A percentile compares a stretch with the other conserved stretches of the same genome.
These are phyloP conservation scores for Channallabes apus DNA, from an alignment of 2,797 vertebrate genomes.

Conservation along the genomic window DNA sequence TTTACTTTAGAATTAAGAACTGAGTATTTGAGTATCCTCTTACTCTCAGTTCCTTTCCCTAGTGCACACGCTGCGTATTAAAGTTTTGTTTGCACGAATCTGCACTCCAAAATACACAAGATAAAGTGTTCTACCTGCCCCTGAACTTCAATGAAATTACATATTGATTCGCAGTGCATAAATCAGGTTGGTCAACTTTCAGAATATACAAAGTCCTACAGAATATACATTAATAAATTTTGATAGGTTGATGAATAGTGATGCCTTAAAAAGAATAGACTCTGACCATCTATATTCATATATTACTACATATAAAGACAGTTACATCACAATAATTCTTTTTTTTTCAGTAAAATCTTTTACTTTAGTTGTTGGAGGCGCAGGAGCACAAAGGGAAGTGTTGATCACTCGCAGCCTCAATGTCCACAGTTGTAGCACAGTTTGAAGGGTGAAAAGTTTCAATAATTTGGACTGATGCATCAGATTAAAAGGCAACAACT, in stretches of 20 bases:
- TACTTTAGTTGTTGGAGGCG: background rate
- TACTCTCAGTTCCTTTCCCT: slow-evolving; percentile 13
- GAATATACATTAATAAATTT: slow-evolving; percentile 30
- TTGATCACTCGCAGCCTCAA: background rate
- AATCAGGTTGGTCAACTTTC: slow-evolving; percentile 45
- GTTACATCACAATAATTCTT: background rate
- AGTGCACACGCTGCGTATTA: slow-evolving; percentile 28
- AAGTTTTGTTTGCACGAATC: slow-evolving; percentile 41
- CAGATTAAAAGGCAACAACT: background rate
- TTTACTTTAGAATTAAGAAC: slow-evolving; percentile 9
- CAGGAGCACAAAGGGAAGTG: background rate
- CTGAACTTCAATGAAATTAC: slow-evolving; percentile 54
- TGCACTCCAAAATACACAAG: slow-evolving; percentile 35
- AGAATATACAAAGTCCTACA: slow-evolving; percentile 18
- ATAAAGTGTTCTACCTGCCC: slow-evolving; percentile 44
- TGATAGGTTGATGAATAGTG: slow-evolving; percentile 26
- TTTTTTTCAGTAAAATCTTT: background rate
- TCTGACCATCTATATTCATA: slow-evolving; percentile 6
- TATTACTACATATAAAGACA: background rate
- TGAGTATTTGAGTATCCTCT: background rate
- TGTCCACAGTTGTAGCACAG: background rate
- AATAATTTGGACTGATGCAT: background rate
- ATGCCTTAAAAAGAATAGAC: slow-evolving; percentile 35
- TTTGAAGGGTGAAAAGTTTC: background rate
- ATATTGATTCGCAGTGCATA: slow-evolving; percentile 56